A percentile compares a stretch with the other conserved stretches of the same genome.
Conservation (phyloP, 1,140 invertebrate genomes). For the Gyrodactylus bullatarudis region DNA sequence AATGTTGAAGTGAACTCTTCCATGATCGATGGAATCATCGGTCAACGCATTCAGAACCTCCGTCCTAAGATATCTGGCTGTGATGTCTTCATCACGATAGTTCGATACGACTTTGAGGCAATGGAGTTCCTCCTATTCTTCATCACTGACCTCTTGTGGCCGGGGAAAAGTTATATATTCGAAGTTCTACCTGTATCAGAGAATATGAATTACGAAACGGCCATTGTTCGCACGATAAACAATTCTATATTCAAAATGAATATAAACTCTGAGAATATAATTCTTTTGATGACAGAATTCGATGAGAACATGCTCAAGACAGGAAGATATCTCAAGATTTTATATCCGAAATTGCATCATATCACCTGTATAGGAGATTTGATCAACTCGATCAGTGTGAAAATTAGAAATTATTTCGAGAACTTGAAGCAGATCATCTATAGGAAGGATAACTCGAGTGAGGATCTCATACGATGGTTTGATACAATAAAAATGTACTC, state of each 20-base stretch:
- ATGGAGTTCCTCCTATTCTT: neutral
- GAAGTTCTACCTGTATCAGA: neutral
- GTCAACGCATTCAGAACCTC: neutral
- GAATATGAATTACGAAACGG: neutral
- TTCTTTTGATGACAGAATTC: neutral
- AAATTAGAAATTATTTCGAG: neutral
- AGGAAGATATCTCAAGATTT: neutral
- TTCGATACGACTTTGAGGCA: neutral
- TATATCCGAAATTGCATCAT: neutral
- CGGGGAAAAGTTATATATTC: neutral
- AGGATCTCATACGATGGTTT: neutral
- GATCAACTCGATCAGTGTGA: neutral
- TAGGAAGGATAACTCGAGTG: neutral
- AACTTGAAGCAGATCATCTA: neutral
- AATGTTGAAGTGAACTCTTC: too few species aligned
- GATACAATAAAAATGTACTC: neutral
- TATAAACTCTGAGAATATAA: neutral
- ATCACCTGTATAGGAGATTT: neutral
- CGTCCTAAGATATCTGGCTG: neutral
- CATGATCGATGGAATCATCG: neutral
- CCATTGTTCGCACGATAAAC: neutral
- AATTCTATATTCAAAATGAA: neutral
- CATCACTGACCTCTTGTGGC: neutral
- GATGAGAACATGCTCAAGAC: neutral
- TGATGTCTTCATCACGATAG: neutral